Evolutionary conservation across 2,888 invertebrate species (phyloP).

Genomic region (Lithophane leautieri): DNA sequence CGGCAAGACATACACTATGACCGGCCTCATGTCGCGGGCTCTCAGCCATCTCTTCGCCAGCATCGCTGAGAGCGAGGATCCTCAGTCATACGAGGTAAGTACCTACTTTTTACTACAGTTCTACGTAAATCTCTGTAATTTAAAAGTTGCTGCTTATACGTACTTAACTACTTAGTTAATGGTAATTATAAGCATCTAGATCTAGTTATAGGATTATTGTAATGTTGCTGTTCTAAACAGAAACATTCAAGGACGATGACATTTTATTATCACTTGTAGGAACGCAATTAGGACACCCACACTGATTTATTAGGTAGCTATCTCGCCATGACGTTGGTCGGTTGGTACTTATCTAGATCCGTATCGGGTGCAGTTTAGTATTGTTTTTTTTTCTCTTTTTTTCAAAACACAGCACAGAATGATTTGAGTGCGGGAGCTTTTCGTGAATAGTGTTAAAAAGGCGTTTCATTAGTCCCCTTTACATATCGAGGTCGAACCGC

Average conservation of each 20-base stretch:
- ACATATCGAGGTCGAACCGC: conserved; percentile 66
- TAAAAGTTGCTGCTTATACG: too few species aligned
- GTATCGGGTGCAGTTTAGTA: conserved; percentile 9
- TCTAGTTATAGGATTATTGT: neutral
- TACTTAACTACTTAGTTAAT: neutral
- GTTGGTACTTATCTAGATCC: neutral
- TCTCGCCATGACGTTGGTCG: conserved; percentile 7
- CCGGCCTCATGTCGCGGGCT: conserved; percentile 97
- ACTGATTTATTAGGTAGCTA: conserved; percentile 12
- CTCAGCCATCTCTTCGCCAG: conserved; percentile 95
- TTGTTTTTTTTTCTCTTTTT: conserved; percentile 4
- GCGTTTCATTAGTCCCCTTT: conserved; percentile 65
- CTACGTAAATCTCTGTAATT: neutral
- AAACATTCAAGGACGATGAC: conserved; percentile 13
- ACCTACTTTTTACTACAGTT: neutral
- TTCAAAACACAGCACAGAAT: conserved; percentile 6
- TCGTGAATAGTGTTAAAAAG: conserved; percentile 25
- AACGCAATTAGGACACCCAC: conserved; percentile 8
- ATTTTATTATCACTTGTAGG: conserved; percentile 10
- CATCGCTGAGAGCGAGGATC: conserved; percentile 91
- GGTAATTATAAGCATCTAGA: neutral
- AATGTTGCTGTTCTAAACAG: neutral
- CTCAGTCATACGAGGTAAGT: conserved; percentile 91
- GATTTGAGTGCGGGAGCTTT: neutral
- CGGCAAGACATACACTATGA: conserved; percentile 98